phyloP scores from a whole-genome alignment of 2,113 vertebrate species.

The Periophthalmus modestus region DNA sequence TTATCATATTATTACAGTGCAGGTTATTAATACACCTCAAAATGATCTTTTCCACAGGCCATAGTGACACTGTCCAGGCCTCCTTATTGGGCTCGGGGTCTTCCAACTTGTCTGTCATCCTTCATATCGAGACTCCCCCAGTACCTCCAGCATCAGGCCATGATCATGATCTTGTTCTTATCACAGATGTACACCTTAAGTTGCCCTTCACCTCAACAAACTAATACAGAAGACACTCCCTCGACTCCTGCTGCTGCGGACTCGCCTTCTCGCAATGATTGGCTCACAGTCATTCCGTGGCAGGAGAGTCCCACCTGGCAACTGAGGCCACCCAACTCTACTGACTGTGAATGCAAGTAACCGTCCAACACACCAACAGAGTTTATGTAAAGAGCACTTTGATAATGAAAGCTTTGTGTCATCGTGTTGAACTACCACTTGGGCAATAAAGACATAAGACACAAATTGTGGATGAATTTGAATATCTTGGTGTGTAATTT shows the following conservation, averaged over 20 bases:
- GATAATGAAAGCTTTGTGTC: not conserved
- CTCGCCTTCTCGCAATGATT: conserved; percentile 79
- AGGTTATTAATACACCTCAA: too few species aligned
- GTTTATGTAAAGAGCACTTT: conserved; percentile 1
- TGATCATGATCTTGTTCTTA: conserved; percentile 73
- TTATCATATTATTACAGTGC: too few species aligned
- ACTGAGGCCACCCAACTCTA: conserved; percentile 3
- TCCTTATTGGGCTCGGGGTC: conserved; percentile 71
- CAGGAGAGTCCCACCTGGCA: not conserved
- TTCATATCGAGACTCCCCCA: conserved; percentile 78
- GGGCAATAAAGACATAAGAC: not conserved
- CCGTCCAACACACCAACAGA: not conserved
- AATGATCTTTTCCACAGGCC: conserved; percentile 24
- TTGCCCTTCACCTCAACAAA: conserved; percentile 65
- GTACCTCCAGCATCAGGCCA: conserved; percentile 81
- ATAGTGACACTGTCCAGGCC: conserved; percentile 52
- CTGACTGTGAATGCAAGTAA: not conserved
- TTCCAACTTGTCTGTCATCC: conserved; percentile 78
- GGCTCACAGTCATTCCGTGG: conserved; percentile 74
- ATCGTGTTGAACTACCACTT: not conserved
- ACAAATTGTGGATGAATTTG: too few species aligned
- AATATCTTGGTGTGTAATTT: too few species aligned
- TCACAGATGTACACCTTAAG: conserved; percentile 77
- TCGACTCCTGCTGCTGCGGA: conserved; percentile 78
- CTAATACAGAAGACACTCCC: conserved; percentile 65